These are phyloP conservation scores for Chironomus tepperi DNA, from an alignment of 1,140 invertebrate genomes.

Conservation along the genomic window DNA sequence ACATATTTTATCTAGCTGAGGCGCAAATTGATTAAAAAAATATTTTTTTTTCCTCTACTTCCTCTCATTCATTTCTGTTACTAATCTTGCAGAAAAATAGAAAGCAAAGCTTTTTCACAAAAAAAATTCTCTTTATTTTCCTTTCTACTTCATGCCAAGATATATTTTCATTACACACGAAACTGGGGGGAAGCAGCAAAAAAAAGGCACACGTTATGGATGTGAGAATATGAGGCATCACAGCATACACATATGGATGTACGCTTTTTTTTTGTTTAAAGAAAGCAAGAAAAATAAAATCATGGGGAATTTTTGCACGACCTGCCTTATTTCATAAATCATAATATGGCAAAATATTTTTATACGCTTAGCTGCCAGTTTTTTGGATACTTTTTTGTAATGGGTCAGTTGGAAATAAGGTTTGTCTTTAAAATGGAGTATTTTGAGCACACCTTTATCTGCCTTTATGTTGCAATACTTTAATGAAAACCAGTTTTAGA, in stretches of 20 bases:
- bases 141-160: background rate
- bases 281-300: background rate
- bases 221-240: background rate
- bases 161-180: constrained; percentile 9
- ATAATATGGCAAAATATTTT: constrained; percentile 9
- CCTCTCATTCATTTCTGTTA: no score
- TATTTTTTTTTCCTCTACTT: background rate
- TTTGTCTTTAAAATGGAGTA: no score
- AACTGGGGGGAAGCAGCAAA: background rate
- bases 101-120: constrained; percentile 29
- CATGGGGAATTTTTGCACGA: background rate
- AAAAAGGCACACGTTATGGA: background rate
- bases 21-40: constrained; percentile 13
- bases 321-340: constrained; percentile 12
- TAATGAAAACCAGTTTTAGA: no score
- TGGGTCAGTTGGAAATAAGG: no score
- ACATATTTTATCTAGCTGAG: background rate
- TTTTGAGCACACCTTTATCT: no score
- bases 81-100: constrained; percentile 26
- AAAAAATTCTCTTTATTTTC: no score
- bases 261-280: background rate
- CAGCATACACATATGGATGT: background rate
- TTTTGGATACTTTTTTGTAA: background rate
- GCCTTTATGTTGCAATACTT: no score
- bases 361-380: background rate